These are phyloP conservation scores for Coenonympha arcania DNA, from an alignment of 2,888 invertebrate genomes.

Conservation along the genomic window DNA sequence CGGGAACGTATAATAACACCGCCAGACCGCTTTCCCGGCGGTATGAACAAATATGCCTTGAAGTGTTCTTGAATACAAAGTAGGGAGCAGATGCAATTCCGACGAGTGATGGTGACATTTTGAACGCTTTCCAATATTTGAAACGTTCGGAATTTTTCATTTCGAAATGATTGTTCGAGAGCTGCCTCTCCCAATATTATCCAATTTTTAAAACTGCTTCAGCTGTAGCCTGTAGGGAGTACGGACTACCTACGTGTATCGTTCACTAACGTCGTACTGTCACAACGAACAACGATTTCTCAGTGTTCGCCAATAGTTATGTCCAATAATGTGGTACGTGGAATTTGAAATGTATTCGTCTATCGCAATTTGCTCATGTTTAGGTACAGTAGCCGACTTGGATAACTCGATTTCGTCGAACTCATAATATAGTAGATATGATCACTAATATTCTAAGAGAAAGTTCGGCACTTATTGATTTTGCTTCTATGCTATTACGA, in stretches of 20 bases:
- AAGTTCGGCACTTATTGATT: no score
- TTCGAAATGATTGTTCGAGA: constrained; percentile 49
- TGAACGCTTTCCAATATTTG: constrained; percentile 36
- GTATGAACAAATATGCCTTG: constrained; percentile 56
- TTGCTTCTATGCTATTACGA: no score
- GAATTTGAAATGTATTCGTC: no score
- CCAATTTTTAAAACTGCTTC: constrained; percentile 4
- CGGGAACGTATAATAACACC: constrained; percentile 2
- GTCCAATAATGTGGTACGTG: background rate
- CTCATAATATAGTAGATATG: no score
- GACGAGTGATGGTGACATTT: constrained; percentile 25
- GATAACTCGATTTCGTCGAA: no score
- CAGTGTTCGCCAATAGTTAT: background rate
- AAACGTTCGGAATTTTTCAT: constrained; percentile 54
- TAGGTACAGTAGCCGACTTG: no score
- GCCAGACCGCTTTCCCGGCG: background rate
- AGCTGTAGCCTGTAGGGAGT: no score
- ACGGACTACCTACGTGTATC: background rate
- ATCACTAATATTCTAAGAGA: no score
- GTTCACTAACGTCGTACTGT: no score
- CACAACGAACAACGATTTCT: background rate
- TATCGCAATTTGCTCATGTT: no score
- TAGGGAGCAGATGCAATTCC: constrained; percentile 46
- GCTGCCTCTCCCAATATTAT: constrained; percentile 25
- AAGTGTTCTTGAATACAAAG: constrained; percentile 61